Base-by-base conservation (phyloP, 1,140 invertebrate species). In the Reticulitermes speratus region DNA sequence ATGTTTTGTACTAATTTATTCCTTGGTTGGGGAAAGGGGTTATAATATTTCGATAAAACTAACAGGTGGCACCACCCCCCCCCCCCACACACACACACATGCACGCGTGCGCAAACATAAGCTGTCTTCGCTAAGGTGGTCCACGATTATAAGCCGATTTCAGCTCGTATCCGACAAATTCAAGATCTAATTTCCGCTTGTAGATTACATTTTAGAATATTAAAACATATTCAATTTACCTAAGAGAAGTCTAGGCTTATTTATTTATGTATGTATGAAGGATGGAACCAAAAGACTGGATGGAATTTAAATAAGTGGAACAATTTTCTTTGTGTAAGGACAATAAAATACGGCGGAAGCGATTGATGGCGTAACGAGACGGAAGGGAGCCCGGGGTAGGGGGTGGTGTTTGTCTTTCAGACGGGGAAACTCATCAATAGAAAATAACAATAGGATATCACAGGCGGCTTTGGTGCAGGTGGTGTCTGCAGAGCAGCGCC, bases 171-270 rank as follows among this genome's bases (percentile, higher is more conserved):
- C 65, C 65, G n/a, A 75, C 65, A 30, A 75, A 30, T 75, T 75
- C n/a, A 30, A 75, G 65, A 75, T 75, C 65, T 75, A 75, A 75
- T 75, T 75, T 75, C 65, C 65, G 65, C 65, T 30, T 14, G 25
- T 75, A 75, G 65, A 75, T 75, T 75, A 75, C 25, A 14, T 75
- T 75, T 75, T 75, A 16, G 65, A 75, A 75, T 75, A 75, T 75
- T 75, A 75, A 75, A 75, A 75, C 65, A 75, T 75, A 75, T 75
- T 75, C n/a, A 75, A 75, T 75, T 75, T 75, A 75, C 9, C 25
- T 30, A 30, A 75, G 65, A 30, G 65, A n/a, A 30, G 65, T 8
- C 65, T 75, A 30, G 65, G 9, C n/a, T 30, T 75, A 30, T 75
- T 75, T 75, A 75, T 75, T 75, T 75, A 75, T 75, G 25, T 75